Percentiles rank a stretch among this genome's conserved stretches.
Evolutionary conservation across 2,888 invertebrate species (phyloP).

Genomic region (Caenorhabditis sinica): DNA sequence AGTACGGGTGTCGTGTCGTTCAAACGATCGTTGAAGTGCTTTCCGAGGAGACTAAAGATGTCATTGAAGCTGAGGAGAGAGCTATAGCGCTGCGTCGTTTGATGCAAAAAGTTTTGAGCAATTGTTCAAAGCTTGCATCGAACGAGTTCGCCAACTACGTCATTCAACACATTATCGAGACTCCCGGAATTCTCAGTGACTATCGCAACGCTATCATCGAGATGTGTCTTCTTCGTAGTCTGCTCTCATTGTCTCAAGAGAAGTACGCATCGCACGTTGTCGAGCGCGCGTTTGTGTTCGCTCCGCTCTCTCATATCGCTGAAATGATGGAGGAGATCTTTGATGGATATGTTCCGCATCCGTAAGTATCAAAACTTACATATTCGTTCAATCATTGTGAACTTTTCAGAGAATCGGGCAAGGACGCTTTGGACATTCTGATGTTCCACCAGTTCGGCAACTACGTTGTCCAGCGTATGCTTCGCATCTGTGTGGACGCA

Average conservation of each 20-base stretch:
- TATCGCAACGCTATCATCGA: conserved; percentile 75
- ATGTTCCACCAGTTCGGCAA: conserved; percentile 81
- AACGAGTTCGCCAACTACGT: conserved; percentile 81
- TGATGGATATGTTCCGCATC: conserved; percentile 75
- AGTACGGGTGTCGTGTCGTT: conserved; percentile 77
- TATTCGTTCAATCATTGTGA: too few relatives aligned
- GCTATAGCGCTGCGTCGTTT: conserved; percentile 32
- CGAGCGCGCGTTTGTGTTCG: conserved; percentile 74
- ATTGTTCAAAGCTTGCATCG: conserved; percentile 67
- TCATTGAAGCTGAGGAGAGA: conserved; percentile 14
- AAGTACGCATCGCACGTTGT: conserved; percentile 81
- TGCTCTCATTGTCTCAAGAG: conserved; percentile 78
- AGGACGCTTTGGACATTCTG: conserved; percentile 76
- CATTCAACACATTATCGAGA: conserved; percentile 75
- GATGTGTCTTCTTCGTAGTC: conserved; percentile 71
- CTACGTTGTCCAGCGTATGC: conserved; percentile 80
- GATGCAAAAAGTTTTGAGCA: conserved; percentile 47
- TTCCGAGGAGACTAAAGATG: conserved; percentile 61
- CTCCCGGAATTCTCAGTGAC: conserved; percentile 52
- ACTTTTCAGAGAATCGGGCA: too few relatives aligned
- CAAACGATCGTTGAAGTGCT: conserved; percentile 78
- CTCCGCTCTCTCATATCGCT: conserved; percentile 57
- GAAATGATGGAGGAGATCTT: conserved; percentile 78
- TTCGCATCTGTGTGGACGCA: conserved; percentile 64
- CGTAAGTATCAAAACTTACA: too few relatives aligned